A percentile compares a stretch with the other conserved stretches of the same genome.
phyloP scores from a whole-genome alignment of 2,888 invertebrate species.

The Penaeus monodon region DNA sequence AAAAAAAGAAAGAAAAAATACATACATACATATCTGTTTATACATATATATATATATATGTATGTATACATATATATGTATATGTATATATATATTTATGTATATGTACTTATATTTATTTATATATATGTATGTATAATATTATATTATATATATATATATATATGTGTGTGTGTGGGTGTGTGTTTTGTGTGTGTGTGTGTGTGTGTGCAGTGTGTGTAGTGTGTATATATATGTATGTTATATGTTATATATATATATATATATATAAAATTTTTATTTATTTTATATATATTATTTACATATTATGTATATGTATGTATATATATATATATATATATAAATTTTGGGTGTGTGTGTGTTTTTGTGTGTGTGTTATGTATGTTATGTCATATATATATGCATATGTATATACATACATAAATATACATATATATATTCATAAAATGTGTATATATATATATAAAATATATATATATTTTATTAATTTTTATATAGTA shows the following conservation, averaged over 20 bases:
- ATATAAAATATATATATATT: too few species aligned
- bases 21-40: not conserved
- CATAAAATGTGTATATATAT: too few species aligned
- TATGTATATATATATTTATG: constrained; percentile 8
- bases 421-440: not conserved
- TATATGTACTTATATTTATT: constrained; percentile 3
- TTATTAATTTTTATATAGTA: too few species aligned
- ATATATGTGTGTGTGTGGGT: not conserved
- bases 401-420: not conserved
- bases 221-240: too few species aligned
- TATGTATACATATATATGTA: constrained; percentile 7
- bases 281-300: too few species aligned
- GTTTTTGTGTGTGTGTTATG: not conserved
- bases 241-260: too few species aligned
- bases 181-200: not conserved
- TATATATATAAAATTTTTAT: too few species aligned
- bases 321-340: too few species aligned
- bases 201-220: too few species aligned
- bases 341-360: too few species aligned
- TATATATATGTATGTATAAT: constrained; percentile 11
- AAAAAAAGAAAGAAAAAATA: too few species aligned
- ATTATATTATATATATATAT: constrained; percentile 1
- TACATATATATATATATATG: not conserved
- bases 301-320: too few species aligned
- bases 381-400: not conserved